These are phyloP conservation scores for Calliopum simillimum DNA, from an alignment of 2,888 invertebrate species.

Conservation along the genomic window DNA sequence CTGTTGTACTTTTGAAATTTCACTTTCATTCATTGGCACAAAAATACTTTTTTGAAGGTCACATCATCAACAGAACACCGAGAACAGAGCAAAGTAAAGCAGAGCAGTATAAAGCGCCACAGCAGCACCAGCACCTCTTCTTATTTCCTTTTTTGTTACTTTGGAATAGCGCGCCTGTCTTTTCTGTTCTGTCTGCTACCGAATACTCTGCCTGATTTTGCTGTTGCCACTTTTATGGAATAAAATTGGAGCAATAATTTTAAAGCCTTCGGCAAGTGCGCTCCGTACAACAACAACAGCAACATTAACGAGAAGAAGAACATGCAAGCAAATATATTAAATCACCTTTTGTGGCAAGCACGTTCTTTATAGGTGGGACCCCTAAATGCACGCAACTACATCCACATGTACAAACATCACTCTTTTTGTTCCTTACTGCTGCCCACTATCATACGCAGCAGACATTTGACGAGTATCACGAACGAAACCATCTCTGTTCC, in stretches of 20 bases:
- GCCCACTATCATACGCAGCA: too few species aligned
- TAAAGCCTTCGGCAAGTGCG: conserved; percentile 19
- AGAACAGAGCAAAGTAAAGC: neutral
- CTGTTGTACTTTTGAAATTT: conserved; percentile 18
- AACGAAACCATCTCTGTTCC: neutral
- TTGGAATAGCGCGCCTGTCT: neutral
- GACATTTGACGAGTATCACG: too few species aligned
- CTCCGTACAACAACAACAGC: neutral
- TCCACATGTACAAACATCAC: too few species aligned
- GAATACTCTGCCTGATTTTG: neutral
- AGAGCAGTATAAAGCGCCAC: neutral
- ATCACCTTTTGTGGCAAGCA: conserved; percentile 23
- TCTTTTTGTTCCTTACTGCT: too few species aligned
- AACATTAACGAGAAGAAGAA: neutral
- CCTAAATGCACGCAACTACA: too few species aligned
- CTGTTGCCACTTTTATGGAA: conserved; percentile 10
- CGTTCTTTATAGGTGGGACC: conserved; percentile 5
- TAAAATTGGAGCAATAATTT: conserved; percentile 31
- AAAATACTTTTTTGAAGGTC: conserved; percentile 28
- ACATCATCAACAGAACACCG: conserved; percentile 14
- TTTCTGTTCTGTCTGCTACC: conserved; percentile 10
- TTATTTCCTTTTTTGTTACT: neutral
- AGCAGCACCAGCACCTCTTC: neutral
- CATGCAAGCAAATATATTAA: neutral
- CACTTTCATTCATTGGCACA: conserved; percentile 31